Percentiles rank a stretch among this genome's conserved stretches.
These are phyloP conservation scores for Cryptoblepharus egeriae DNA, from an alignment of 2,797 vertebrate species.

Conservation along the genomic window DNA sequence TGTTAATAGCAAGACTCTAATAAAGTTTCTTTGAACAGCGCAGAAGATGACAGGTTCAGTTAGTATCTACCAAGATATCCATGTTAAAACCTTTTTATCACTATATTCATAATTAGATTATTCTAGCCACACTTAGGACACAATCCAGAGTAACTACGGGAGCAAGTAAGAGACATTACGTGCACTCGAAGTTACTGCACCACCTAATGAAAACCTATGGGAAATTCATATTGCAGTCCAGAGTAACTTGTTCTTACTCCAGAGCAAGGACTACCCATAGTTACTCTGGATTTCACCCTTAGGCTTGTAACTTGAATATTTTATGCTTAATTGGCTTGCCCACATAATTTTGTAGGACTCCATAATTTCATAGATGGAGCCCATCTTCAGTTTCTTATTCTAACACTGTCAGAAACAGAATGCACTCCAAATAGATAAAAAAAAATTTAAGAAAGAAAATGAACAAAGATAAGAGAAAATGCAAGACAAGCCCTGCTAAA, in stretches of 20 bases:
- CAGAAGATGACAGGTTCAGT: neutral
- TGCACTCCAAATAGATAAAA: neutral
- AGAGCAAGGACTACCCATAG: too few relatives aligned
- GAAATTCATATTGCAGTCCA: too few relatives aligned
- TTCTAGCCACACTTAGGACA: neutral
- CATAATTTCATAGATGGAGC: neutral
- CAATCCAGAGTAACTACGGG: too few relatives aligned
- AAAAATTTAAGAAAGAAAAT: conserved; percentile 35
- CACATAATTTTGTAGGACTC: neutral
- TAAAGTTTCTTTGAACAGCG: neutral
- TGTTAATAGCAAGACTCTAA: neutral
- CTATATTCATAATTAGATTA: neutral
- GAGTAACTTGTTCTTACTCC: too few relatives aligned
- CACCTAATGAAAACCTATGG: too few relatives aligned
- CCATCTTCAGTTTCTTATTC: neutral
- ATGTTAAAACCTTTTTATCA: neutral
- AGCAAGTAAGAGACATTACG: too few relatives aligned
- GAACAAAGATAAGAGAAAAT: neutral
- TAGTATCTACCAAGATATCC: neutral
- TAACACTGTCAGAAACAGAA: neutral
- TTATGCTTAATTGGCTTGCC: neutral
- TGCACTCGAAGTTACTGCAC: too few relatives aligned
- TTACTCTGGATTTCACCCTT: too few relatives aligned
- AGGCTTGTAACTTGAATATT: neutral
- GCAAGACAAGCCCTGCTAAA: too few relatives aligned